Evolutionary conservation across 1,140 invertebrate species (phyloP), one percentile per base, ranked within the genome.

Genomic region (Pseudomyrmex gracilis): DNA sequence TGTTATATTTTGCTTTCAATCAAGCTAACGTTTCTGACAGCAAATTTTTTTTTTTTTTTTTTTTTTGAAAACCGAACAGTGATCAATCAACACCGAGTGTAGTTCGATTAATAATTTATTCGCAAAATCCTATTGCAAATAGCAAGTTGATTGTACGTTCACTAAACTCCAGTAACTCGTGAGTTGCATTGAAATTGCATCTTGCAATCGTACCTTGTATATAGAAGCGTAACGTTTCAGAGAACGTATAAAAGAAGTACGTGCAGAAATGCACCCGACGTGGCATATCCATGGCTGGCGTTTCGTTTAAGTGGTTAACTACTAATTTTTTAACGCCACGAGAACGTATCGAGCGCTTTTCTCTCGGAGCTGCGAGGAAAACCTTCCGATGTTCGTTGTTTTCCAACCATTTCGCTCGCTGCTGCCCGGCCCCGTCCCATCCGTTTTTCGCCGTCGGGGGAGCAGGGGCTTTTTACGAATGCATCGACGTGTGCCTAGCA

Each of bases 381-480:
- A 68, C n/a, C 34, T 20, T 70, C 22, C 43, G 61, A 55, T 10
- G 66, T 2, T 60, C 76, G 43, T 80, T 70, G 64, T 80, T 80
- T 80, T 58, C 20, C 53, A 24, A 17, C 76, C 45, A 70, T 80
- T 80, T 80, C 66, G 53, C 57, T 58, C 61, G 55, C 15, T 8
- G 60, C 60, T 22, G 13, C 22, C 43, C 34, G 15, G 3, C 24
- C 24, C 22, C 43, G 53, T 80, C 15, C n/a, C 43, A 58, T 80
- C n/a, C 43, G 63, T 78, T 80, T 80, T 71, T 60, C 53, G 22
- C 57, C 58, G 58, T 5, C 47, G 53, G 15, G 12, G 49, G 58
- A 34, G 5, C 34, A 34, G 34, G 20, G 13, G 43, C 85, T 82
- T 85, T 89, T 89, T 88, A 82, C 77, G 74, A 76, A 89, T 87